phyloP scores from a whole-genome alignment of 2,113 vertebrate genomes.

The Aphyosemion australe region DNA sequence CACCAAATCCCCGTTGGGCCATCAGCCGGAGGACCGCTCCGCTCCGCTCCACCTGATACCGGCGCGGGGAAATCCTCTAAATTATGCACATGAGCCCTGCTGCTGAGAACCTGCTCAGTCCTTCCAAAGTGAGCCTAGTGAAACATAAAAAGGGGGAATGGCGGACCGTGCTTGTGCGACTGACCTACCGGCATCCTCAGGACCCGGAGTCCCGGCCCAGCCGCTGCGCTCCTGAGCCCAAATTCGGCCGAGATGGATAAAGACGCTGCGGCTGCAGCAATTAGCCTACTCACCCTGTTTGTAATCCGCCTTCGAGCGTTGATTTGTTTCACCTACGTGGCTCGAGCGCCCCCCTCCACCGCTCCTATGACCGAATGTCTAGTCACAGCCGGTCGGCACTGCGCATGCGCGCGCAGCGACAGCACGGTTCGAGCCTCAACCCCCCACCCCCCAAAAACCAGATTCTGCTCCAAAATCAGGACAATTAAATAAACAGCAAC shows the following conservation, averaged over 20 bases:
- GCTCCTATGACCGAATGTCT: conserved; percentile 76
- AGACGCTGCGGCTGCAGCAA: conserved; percentile 51
- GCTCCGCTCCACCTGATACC: conserved; percentile 21
- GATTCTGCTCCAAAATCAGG: no score
- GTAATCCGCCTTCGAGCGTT: conserved; percentile 64
- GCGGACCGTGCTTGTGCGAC: conserved; percentile 74
- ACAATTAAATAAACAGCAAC: no score
- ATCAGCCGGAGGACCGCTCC: conserved; percentile 1
- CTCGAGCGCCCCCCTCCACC: conserved; percentile 74
- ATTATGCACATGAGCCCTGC: conserved; percentile 37
- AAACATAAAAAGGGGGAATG: conserved; percentile 66
- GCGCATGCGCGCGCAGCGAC: conserved; percentile 68
- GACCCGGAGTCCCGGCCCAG: conserved; percentile 34
- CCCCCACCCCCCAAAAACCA: no score
- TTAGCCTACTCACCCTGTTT: conserved; percentile 67
- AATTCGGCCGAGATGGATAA: conserved; percentile 24
- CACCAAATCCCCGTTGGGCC: conserved; percentile 46
- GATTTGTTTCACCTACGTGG: conserved; percentile 66
- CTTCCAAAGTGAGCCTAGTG: conserved; percentile 37
- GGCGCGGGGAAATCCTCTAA: conserved; percentile 31
- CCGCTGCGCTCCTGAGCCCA: conserved; percentile 31
- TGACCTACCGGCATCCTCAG: conserved; percentile 69
- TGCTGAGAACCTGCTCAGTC: conserved; percentile 10
- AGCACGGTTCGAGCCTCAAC: not conserved
- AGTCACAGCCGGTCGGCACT: conserved; percentile 50